phyloP scores from a whole-genome alignment of 2,888 invertebrate species.

The Tromatobia lineatoria region DNA sequence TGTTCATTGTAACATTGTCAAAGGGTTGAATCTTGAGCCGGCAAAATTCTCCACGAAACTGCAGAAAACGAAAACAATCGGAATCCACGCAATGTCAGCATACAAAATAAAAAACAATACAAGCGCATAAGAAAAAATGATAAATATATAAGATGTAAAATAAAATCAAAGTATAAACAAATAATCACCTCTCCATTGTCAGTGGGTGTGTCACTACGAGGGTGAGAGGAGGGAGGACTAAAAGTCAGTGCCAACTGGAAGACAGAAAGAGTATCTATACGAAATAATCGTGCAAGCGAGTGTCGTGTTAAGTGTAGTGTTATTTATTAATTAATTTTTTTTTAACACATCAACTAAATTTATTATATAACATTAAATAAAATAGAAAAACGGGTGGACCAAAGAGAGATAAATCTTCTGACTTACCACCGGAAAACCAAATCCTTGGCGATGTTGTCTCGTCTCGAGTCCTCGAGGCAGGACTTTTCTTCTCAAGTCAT shows the following conservation, averaged over 20 bases:
- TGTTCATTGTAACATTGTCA: too few relatives aligned
- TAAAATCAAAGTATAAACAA: slow-evolving; percentile 54
- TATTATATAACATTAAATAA: not conserved
- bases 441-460: slow-evolving; percentile 48
- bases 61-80: slow-evolving; percentile 11
- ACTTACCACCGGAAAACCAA: slow-evolving; percentile 65
- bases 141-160: slow-evolving; percentile 30
- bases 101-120: slow-evolving; percentile 3
- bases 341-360: not conserved
- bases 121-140: slow-evolving; percentile 8
- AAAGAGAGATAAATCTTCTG: slow-evolving; percentile 5
- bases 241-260: slow-evolving; percentile 69
- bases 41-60: not conserved
- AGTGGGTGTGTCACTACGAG: slow-evolving; percentile 70
- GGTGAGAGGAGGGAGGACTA: slow-evolving; percentile 57
- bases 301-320: slow-evolving; percentile 24
- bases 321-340: not conserved
- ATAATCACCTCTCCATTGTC: slow-evolving; percentile 74
- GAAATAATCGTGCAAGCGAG: slow-evolving; percentile 53
- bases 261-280: slow-evolving; percentile 58
- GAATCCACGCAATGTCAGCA: slow-evolving; percentile 49
- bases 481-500: slow-evolving; percentile 66
- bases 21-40: slow-evolving; percentile 6
- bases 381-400: not conserved
- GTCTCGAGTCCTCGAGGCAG: slow-evolving; percentile 68